Evolutionary conservation across 2,888 invertebrate genomes (phyloP).

Genomic region (Chloromyia formosa): DNA sequence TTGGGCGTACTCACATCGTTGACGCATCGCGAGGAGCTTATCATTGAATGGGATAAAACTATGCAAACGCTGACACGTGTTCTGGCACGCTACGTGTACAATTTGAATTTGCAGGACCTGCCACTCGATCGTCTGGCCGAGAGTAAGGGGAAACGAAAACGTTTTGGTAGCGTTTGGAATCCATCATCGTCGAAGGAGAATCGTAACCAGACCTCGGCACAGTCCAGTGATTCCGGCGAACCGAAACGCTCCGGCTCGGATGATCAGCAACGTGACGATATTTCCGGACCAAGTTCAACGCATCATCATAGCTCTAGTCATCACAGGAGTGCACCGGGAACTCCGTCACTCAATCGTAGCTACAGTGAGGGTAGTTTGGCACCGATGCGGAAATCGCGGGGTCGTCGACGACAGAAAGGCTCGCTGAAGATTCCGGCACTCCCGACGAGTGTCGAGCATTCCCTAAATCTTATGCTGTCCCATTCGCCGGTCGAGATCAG

Average conservation of each 20-base stretch:
- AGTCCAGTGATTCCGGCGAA: conserved; percentile 49
- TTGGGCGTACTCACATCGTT: conserved; percentile 85
- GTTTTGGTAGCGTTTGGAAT: conserved; percentile 64
- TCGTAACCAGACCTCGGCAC: conserved; percentile 44
- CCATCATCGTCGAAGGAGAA: conserved; percentile 49
- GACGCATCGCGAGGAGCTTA: conserved; percentile 93
- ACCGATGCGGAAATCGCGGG: conserved; percentile 55
- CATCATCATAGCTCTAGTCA: conserved; percentile 48
- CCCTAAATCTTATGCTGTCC: conserved; percentile 55
- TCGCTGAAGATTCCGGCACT: conserved; percentile 52
- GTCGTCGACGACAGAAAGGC: conserved; percentile 53
- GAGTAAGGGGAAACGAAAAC: conserved; percentile 76
- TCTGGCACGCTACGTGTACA: conserved; percentile 93
- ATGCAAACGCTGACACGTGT: conserved; percentile 96
- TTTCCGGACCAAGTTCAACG: conserved; percentile 23
- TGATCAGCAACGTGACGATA: conserved; percentile 53
- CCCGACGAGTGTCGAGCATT: conserved; percentile 56
- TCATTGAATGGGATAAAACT: conserved; percentile 98
- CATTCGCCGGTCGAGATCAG: conserved; percentile 52
- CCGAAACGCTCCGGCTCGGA: conserved; percentile 51
- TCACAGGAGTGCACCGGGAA: conserved; percentile 52
- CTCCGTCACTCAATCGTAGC: conserved; percentile 64
- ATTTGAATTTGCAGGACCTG: conserved; percentile 88
- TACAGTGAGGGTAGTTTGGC: conserved; percentile 69
- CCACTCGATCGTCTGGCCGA: conserved; percentile 82